phyloP scores from a whole-genome alignment of 1,140 invertebrate species.

The Idris sp. region DNA sequence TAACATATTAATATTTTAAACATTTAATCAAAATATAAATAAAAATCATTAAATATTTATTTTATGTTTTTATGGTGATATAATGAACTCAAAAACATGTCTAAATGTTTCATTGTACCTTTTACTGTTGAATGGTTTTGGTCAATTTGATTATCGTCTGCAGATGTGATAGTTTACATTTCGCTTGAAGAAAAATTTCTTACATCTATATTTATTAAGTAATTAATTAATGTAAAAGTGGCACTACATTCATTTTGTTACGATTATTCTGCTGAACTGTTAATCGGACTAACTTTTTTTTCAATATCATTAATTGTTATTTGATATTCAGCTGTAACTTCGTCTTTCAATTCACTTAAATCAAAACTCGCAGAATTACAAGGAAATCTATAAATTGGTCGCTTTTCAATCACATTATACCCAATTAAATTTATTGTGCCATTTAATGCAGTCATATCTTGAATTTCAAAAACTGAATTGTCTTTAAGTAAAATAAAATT shows the following conservation, averaged over 20 bases:
- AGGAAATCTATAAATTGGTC: conserved; percentile 24
- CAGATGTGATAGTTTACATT: no score
- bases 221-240: conserved; percentile 28
- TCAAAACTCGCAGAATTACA: conserved; percentile 22
- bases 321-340: conserved; percentile 8
- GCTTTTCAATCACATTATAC: conserved; percentile 9
- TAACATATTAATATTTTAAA: no score
- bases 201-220: no score
- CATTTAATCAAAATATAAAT: no score
- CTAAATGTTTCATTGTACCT: no score
- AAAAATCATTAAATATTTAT: no score
- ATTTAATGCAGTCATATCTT: conserved; percentile 17
- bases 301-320: conserved; percentile 18
- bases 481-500: conserved; percentile 34
- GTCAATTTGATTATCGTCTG: no score
- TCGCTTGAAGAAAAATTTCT: no score
- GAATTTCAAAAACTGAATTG: conserved; percentile 30
- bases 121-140: no score
- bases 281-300: conserved; percentile 20
- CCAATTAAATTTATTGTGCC: conserved; percentile 16
- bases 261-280: conserved; percentile 11
- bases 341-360: conserved; percentile 28
- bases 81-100: no score
- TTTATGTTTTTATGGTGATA: no score
- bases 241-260: conserved; percentile 13